Evolutionary conservation across 2,797 vertebrate species (phyloP), one percentile per base, ranked within the genome.

Genomic region (Pseudocheirus occidentalis): DNA sequence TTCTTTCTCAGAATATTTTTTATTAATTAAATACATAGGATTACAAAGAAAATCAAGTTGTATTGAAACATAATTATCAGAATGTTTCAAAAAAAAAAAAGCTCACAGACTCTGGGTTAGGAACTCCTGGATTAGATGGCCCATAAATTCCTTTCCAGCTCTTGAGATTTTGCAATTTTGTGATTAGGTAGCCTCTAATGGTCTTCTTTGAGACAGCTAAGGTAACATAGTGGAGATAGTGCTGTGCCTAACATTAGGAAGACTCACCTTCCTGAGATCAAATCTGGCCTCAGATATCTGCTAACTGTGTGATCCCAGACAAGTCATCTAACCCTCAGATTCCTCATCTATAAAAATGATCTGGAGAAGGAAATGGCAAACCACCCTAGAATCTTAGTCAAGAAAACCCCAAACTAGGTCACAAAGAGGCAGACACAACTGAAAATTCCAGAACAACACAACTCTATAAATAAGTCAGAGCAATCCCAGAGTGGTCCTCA

Each of bases 401-500:
- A 40, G 66, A 40, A 40, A 40, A 73, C n/a, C 3, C 66, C 66
- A 73, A 40, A 73, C 1, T 40, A 21, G n/a, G n/a, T 73, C 66
- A 73, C 5, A 1, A 21, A 66, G 34, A 73, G n/a, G 40, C 7
- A 18, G 66, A 73, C 34, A 40, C 18, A 73, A 73, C n/a, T 21
- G n/a, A 40, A 73, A 73, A 73, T 18, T 18, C 40, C 16, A 24
- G n/a, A 73, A 21, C 7, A 73, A 73, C 3, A 40, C 66, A 40
- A 1, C 9, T 46, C 40, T 87, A 27, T 27, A 27, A 5, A 34
- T n/a, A 92, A 89, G 52, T 27, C 62, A 0, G 34, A 90, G 24
- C 31, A 1, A 2, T 3, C 52, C 31, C 53, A 1, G 6, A 66
- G 9, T 1, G 2, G 50, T 91, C 7, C 11, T 16, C 3, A 4